phyloP scores from a whole-genome alignment of 2,888 invertebrate species.

The Cosmopolites sordidus region DNA sequence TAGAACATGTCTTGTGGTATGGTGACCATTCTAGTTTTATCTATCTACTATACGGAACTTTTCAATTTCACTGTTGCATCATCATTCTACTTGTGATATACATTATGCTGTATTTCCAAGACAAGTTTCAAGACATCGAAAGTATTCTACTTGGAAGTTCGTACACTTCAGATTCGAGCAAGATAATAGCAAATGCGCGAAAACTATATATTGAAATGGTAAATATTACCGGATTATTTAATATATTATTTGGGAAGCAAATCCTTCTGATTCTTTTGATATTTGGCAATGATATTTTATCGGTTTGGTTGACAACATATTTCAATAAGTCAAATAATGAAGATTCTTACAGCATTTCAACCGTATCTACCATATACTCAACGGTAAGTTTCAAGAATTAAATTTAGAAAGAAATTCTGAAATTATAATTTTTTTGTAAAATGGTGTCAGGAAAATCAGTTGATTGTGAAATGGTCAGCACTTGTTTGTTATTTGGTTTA shows the following conservation, averaged over 20 bases:
- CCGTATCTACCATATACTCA: background rate
- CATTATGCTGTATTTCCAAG: background rate
- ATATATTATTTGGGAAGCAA: background rate
- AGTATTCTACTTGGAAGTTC: background rate
- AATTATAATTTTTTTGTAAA: no score
- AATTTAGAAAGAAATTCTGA: no score
- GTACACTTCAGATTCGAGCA: background rate
- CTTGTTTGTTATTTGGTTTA: no score
- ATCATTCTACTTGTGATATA: background rate
- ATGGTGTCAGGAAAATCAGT: no score
- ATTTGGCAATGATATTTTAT: background rate
- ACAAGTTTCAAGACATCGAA: background rate
- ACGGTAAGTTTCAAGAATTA: no score
- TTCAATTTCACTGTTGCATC: background rate
- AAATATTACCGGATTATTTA: background rate
- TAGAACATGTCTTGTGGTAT: no score
- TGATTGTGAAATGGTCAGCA: no score
- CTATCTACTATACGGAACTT: background rate
- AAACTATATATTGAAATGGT: background rate
- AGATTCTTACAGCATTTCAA: background rate
- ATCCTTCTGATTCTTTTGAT: background rate
- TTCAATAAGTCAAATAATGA: background rate
- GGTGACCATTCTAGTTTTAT: no score
- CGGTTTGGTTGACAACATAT: background rate
- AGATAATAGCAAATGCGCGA: background rate